Percentiles rank a stretch among this genome's conserved stretches.
Evolutionary conservation across 2,888 invertebrate genomes (phyloP).

Genomic region (Ctenicera cuprea): DNA sequence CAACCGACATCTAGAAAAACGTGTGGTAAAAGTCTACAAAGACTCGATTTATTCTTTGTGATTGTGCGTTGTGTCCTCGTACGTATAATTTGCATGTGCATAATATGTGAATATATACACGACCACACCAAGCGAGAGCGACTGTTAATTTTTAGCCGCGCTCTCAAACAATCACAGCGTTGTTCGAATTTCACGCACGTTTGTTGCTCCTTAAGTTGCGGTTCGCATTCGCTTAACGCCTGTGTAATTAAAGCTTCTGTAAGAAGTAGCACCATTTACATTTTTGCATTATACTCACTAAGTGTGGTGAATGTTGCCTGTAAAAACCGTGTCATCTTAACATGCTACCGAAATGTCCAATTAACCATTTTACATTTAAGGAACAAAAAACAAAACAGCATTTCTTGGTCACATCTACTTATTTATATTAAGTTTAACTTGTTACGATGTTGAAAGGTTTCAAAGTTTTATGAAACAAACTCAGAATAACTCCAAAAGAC

Average conservation of each 20-base stretch:
- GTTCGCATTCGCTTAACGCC: slow-evolving; percentile 57
- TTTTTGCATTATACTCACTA: slow-evolving; percentile 43
- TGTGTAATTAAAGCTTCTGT: slow-evolving; percentile 56
- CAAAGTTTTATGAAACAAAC: too few species aligned
- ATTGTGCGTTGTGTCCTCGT: slow-evolving; percentile 19
- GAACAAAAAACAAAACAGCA: neutral
- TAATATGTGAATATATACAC: slow-evolving; percentile 30
- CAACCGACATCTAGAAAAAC: slow-evolving; percentile 15
- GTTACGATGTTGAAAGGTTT: too few species aligned
- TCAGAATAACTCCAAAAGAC: too few species aligned
- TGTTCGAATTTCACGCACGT: slow-evolving; percentile 59
- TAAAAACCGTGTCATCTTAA: slow-evolving; percentile 32
- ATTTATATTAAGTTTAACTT: neutral
- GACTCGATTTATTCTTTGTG: slow-evolving; percentile 11
- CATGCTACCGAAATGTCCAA: slow-evolving; percentile 26
- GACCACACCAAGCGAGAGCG: slow-evolving; percentile 35
- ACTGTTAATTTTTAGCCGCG: slow-evolving; percentile 45
- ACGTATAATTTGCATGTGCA: slow-evolving; percentile 22
- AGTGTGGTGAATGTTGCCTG: slow-evolving; percentile 31
- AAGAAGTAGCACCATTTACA: slow-evolving; percentile 46
- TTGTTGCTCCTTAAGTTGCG: slow-evolving; percentile 53
- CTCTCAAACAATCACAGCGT: slow-evolving; percentile 55
- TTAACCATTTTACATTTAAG: slow-evolving; percentile 22
- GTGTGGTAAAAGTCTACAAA: slow-evolving; percentile 23
- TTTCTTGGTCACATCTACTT: too few species aligned